Evolutionary conservation across 2,888 invertebrate species (phyloP).

Genomic region (Andrena dorsata): DNA sequence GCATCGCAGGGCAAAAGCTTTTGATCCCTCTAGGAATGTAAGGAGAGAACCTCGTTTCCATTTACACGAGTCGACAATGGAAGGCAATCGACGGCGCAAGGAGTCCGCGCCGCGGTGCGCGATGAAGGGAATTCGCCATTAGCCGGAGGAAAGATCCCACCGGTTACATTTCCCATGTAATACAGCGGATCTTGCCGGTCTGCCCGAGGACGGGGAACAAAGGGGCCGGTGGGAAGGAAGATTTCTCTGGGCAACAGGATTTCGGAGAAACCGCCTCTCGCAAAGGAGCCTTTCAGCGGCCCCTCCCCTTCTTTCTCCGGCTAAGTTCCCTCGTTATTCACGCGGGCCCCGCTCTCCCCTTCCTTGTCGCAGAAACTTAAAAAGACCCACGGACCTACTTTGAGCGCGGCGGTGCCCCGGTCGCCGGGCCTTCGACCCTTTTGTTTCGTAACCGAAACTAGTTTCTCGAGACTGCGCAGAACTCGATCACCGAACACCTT

Average conservation of each 20-base stretch:
- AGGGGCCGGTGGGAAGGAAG: constrained; percentile 27
- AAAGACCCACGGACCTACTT: not conserved
- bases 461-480: constrained; percentile 35
- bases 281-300: constrained; percentile 42
- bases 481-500: constrained; percentile 7
- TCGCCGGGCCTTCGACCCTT: constrained; percentile 48
- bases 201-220: constrained; percentile 13
- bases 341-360: not conserved
- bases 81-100: not conserved
- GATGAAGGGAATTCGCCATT: not conserved
- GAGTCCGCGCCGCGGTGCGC: not conserved
- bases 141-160: not conserved
- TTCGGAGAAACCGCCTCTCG: constrained; percentile 60
- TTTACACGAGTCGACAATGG: not conserved
- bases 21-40: not conserved
- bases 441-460: constrained; percentile 65
- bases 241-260: constrained; percentile 56
- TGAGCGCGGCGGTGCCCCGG: not conserved
- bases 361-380: not conserved
- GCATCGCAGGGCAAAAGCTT: too few relatives aligned
- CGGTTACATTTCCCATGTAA: constrained; percentile 34
- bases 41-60: constrained; percentile 1
- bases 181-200: not conserved
- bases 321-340: constrained; percentile 27
- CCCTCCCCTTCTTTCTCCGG: not conserved